Base-by-base conservation (phyloP, 2,888 invertebrate genomes). In the Tenthredo mesomela region DNA sequence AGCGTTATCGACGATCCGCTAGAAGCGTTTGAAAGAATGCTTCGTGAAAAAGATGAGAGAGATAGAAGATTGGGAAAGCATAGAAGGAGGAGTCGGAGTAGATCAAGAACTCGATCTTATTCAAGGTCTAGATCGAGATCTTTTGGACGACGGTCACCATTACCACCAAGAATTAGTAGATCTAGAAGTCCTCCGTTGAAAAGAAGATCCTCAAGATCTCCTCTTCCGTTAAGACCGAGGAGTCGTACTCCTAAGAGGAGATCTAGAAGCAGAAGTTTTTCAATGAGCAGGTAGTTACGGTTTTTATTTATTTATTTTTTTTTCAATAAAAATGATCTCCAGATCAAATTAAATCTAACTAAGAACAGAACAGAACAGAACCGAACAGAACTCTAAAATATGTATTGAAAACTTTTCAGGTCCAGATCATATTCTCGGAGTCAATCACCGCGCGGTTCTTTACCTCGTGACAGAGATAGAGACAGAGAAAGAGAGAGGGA, bases 21-120 rank as follows among this genome's bases (percentile, higher is more conserved):
- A 89, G 97, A 97, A 92, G 97, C 97, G 83, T 98, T 98, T 93
- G 97, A 98, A 93, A 95, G 97, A 88, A 97, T 98, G 95, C 95
- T 98, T 90, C 95, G 97, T 87, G 97, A 98, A 93, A 98, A 98
- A 93, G 97, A 97, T 93, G 96, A 96, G 93, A 94, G 96, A 71
- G 96, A 96, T 87, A 94, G 95, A 88, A 94, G 96, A 84, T 95
- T 95, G 88, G 94, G 95, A 85, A 95, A 95, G 90, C 95, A 96
- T 84, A 94, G 96, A 86, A 92, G 94, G 71, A 94, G 94, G 87
- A 93, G 93, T 75, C 94, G 94, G 86, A 93, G 94, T 43, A 92
- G 94, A 83, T 93, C 94, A 33, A 92, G 94, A 90, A 95, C 93
- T 89, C 94, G 93, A 88, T 95, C 94, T 87, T 93, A 92, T 50